Evolutionary conservation across 2,888 invertebrate genomes (phyloP).

Genomic region (Dasypolia templi): DNA sequence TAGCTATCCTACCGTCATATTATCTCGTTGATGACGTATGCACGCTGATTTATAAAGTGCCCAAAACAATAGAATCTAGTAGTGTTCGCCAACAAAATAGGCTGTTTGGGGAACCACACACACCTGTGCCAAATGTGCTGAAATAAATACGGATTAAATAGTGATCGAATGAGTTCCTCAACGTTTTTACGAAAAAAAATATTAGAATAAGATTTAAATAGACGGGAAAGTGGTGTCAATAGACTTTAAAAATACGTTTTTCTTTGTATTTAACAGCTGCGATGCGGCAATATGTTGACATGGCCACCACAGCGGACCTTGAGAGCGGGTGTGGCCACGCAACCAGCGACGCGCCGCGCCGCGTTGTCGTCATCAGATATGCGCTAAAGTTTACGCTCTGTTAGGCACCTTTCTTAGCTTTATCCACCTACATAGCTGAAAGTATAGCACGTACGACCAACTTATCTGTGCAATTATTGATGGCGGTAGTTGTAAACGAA

Average conservation of each 20-base stretch:
- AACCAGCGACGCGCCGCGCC: constrained; percentile 38
- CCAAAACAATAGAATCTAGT: constrained; percentile 2
- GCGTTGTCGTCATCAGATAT: background rate
- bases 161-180: too few species aligned
- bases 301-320: constrained; percentile 72
- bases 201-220: constrained; percentile 6
- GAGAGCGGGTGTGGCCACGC: constrained; percentile 66
- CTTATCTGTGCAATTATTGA: too few species aligned
- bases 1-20: constrained; percentile 23
- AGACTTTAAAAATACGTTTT: constrained; percentile 26
- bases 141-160: background rate
- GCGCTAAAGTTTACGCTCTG: background rate
- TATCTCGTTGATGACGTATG: constrained; percentile 12
- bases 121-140: constrained; percentile 4
- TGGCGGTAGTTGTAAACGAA: too few species aligned
- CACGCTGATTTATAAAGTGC: constrained; percentile 2
- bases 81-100: constrained; percentile 9
- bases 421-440: background rate
- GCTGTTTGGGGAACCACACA: background rate
- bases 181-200: constrained; percentile 9
- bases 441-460: too few species aligned
- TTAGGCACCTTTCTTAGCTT: background rate
- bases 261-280: constrained; percentile 74
- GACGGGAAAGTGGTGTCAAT: constrained; percentile 29
- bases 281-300: constrained; percentile 71